Evolutionary conservation across 2,113 vertebrate genomes (phyloP).

Genomic region (Xenus cinereus): DNA sequence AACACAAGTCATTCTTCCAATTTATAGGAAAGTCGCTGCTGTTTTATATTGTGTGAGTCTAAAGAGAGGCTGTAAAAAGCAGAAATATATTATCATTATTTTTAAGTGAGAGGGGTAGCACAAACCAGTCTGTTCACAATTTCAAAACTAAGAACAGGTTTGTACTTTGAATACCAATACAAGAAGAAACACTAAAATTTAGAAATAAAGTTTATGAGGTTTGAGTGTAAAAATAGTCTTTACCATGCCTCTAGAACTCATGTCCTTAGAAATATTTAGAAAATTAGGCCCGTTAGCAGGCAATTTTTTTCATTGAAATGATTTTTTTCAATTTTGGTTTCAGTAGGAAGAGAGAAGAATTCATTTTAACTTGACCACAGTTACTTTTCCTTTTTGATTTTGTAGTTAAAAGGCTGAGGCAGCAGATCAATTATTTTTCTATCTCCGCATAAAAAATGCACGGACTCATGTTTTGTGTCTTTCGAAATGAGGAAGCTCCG

Average conservation of each 20-base stretch:
- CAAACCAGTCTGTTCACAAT: neutral
- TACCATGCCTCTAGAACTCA: neutral
- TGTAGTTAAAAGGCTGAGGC: neutral
- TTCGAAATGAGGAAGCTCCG: neutral
- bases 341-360: neutral
- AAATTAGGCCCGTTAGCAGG: neutral
- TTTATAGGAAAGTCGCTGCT: neutral
- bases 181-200: neutral
- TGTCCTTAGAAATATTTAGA: neutral
- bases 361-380: neutral
- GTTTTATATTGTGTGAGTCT: neutral
- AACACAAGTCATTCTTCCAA: neutral
- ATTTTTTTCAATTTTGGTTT: neutral
- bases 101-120: neutral
- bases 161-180: neutral
- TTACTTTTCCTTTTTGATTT: neutral
- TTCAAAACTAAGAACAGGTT: neutral
- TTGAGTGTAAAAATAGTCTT: neutral
- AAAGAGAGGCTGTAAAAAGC: neutral
- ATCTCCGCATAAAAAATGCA: neutral
- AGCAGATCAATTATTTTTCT: neutral
- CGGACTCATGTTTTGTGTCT: neutral
- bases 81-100: neutral
- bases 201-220: neutral
- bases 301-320: neutral